These are phyloP conservation scores for Eupithecia abbreviata DNA, from an alignment of 2,888 invertebrate species.

Conservation along the genomic window DNA sequence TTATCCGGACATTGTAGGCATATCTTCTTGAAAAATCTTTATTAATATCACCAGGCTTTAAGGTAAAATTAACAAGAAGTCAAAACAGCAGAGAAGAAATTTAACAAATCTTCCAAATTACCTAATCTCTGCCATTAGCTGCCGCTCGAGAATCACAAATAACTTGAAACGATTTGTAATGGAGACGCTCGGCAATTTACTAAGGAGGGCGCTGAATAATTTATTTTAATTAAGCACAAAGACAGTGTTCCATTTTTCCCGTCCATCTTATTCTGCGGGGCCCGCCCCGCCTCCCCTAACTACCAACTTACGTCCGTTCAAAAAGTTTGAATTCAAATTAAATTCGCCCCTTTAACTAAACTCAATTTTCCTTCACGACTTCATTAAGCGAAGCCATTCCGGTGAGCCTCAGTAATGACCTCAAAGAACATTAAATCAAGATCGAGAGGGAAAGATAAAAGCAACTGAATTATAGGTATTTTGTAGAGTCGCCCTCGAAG, in stretches of 20 bases:
- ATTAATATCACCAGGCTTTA: not conserved
- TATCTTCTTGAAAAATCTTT: not conserved
- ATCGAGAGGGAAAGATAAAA: constrained; percentile 77
- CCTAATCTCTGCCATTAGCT: constrained; percentile 60
- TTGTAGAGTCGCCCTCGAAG: constrained; percentile 71
- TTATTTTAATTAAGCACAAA: constrained; percentile 78
- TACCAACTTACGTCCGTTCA: constrained; percentile 72
- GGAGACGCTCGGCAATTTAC: constrained; percentile 67
- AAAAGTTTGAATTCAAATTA: constrained; percentile 82
- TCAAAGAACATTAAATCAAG: constrained; percentile 82
- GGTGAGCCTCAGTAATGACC: constrained; percentile 81
- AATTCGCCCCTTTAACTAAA: constrained; percentile 82
- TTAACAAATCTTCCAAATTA: constrained; percentile 46
- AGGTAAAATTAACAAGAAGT: constrained; percentile 34
- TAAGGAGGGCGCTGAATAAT: constrained; percentile 72
- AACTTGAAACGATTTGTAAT: constrained; percentile 69
- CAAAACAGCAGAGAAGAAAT: constrained; percentile 41
- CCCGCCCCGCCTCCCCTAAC: constrained; percentile 67
- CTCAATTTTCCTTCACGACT: constrained; percentile 82
- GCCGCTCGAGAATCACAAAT: constrained; percentile 54
- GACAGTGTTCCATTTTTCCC: constrained; percentile 73
- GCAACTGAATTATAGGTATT: constrained; percentile 77
- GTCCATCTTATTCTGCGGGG: constrained; percentile 71
- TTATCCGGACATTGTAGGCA: not conserved
- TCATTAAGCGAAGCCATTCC: constrained; percentile 81